These are phyloP conservation scores for Melanophora roralis DNA, from an alignment of 2,888 invertebrate species.

Conservation along the genomic window DNA sequence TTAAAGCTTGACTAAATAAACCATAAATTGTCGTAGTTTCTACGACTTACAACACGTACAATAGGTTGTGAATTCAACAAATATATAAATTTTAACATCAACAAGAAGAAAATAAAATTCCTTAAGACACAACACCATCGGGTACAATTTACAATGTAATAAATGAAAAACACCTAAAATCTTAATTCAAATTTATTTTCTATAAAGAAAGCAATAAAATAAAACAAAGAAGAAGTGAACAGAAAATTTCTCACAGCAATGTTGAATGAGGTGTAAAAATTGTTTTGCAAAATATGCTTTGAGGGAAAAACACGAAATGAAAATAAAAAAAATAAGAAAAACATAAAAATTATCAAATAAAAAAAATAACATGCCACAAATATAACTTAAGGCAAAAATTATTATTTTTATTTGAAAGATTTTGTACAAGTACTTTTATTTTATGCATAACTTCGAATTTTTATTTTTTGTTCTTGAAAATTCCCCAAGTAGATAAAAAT, in stretches of 20 bases:
- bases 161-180: constrained; percentile 12
- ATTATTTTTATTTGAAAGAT: constrained; percentile 12
- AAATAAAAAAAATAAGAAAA: background rate
- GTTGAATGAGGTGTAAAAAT: constrained; percentile 46
- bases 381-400: constrained; percentile 21
- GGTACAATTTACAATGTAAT: constrained; percentile 34
- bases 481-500: too few species aligned
- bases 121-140: constrained; percentile 29
- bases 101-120: background rate
- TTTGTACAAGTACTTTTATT: too few species aligned
- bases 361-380: constrained; percentile 38
- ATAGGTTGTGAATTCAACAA: too few species aligned
- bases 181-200: constrained; percentile 13
- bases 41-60: too few species aligned
- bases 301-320: constrained; percentile 9
- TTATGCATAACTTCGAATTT: too few species aligned
- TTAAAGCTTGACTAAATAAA: too few species aligned
- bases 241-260: constrained; percentile 16
- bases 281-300: constrained; percentile 42
- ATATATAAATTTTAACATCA: background rate
- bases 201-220: background rate
- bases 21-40: too few species aligned
- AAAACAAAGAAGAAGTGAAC: background rate
- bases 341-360: constrained; percentile 22
- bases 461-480: too few species aligned